Evolutionary conservation across 2,888 invertebrate genomes (phyloP), one percentile per base, ranked within the genome.

Genomic region (Smittia aterrima): DNA sequence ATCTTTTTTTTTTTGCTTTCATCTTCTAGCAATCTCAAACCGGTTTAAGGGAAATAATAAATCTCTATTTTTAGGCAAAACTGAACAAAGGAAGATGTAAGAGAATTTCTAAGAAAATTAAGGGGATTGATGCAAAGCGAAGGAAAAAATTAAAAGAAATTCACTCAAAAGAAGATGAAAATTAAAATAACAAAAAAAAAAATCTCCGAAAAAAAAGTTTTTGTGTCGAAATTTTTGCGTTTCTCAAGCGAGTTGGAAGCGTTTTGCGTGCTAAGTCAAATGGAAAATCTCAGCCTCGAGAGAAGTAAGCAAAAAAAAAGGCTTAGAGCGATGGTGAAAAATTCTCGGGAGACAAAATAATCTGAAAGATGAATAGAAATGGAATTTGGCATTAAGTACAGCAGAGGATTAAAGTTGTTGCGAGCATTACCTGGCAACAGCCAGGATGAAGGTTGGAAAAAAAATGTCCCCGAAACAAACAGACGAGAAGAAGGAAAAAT

Each of bases 181-280:
- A 47, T 47, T 47, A 47, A 47, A 47, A 47, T 47, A 47, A 47
- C 47, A 47, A 47, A 47, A 47, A 11, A n/a, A n/a, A n/a, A n/a
- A n/a, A n/a, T n/a, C n/a, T n/a, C n/a, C n/a, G n/a, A n/a, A n/a
- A n/a, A n/a, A n/a, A 13, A 47, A 47, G 3, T 47, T 47, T n/a
- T 47, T 47, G 47, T 47, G 47, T n/a, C n/a, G 16, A 47, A 13
- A n/a, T n/a, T 47, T 47, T 47, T 47, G 16, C 16, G 47, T 47
- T 47, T 47, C 47, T 7, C 47, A 47, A 47, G 16, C 16, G 16
- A 47, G 16, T 7, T 47, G 47, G 16, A 47, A 47, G 13, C n/a
- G n/a, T n/a, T 47, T 47, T 16, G 11, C 16, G 13, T 68, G 68
- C 13, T 68, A 47, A 68, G 68, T 68, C 68, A 24, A 25, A 68